Evolutionary conservation across 2,113 vertebrate genomes (phyloP).

Genomic region (Pseudorhombus dupliciocellatus): DNA sequence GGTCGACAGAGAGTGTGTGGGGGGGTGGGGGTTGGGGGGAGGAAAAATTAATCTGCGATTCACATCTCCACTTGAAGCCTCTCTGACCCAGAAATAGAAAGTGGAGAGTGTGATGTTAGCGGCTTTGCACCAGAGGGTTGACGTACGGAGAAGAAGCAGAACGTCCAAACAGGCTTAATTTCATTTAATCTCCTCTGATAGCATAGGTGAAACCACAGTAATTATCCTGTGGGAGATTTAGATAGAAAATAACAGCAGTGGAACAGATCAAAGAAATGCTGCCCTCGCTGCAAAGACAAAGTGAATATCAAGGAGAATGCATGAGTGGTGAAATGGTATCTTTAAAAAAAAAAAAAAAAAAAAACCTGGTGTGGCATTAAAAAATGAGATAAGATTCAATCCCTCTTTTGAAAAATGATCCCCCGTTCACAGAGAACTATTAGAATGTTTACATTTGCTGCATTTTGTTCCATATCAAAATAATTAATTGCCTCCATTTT

Average conservation of each 20-base stretch:
- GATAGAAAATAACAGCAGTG: slow-evolving; percentile 70
- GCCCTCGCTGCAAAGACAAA: slow-evolving; percentile 67
- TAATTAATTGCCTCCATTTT: slow-evolving; percentile 84
- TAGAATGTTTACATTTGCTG: slow-evolving; percentile 85
- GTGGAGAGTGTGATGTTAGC: slow-evolving; percentile 26
- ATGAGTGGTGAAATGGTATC: slow-evolving; percentile 56
- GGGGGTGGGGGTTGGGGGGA: neutral
- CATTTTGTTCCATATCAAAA: slow-evolving; percentile 83
- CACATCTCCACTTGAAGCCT: slow-evolving; percentile 67
- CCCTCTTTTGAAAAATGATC: slow-evolving; percentile 82
- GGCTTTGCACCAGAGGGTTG: slow-evolving; percentile 37
- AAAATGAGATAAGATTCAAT: slow-evolving; percentile 78
- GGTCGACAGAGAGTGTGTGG: slow-evolving; percentile 26
- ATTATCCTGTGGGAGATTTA: slow-evolving; percentile 73
- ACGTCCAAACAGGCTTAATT: slow-evolving; percentile 75
- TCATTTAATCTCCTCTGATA: slow-evolving; percentile 77
- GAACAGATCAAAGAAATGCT: slow-evolving; percentile 69
- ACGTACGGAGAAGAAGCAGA: slow-evolving; percentile 36
- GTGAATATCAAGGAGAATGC: slow-evolving; percentile 76
- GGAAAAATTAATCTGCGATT: slow-evolving; percentile 59
- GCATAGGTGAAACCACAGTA: slow-evolving; percentile 73
- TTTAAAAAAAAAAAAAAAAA: slow-evolving; percentile 39
- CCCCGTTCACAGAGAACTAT: slow-evolving; percentile 78
- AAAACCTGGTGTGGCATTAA: slow-evolving; percentile 57
- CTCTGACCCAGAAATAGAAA: slow-evolving; percentile 65